phyloP scores from a whole-genome alignment of 2,113 vertebrate genomes.

The Muntiacus muntjak region DNA sequence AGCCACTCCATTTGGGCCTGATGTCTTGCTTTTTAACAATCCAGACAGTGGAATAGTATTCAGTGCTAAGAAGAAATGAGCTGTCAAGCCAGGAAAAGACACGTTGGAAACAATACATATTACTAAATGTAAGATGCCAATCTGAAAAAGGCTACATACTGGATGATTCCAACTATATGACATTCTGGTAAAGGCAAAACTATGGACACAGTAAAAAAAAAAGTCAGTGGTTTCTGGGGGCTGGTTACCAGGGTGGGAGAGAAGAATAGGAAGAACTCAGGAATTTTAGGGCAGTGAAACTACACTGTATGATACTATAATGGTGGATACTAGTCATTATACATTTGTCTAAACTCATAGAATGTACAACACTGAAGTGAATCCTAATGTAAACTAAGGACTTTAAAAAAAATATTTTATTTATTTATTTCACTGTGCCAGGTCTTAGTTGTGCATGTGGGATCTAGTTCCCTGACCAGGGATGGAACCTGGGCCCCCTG shows the following conservation, averaged over 20 bases:
- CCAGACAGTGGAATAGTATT: background rate
- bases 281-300: background rate
- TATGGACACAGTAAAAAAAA: background rate
- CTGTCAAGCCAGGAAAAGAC: background rate
- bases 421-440: background rate
- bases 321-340: rapidly evolving
- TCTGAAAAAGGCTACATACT: background rate
- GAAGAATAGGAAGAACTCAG: background rate
- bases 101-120: background rate
- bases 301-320: background rate
- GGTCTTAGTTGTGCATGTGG: background rate
- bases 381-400: background rate
- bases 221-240: background rate
- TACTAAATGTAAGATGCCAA: background rate
- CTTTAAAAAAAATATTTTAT: background rate
- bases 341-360: background rate
- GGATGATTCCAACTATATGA: background rate
- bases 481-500: background rate
- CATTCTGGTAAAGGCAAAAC: background rate
- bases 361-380: background rate
- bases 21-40: background rate
- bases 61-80: background rate
- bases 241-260: background rate
- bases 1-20: background rate
- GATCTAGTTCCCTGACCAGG: background rate